Percentiles rank a stretch among this genome's conserved stretches.
Evolutionary conservation across 2,797 vertebrate species (phyloP).

Genomic region (Enteromius treurensis): DNA sequence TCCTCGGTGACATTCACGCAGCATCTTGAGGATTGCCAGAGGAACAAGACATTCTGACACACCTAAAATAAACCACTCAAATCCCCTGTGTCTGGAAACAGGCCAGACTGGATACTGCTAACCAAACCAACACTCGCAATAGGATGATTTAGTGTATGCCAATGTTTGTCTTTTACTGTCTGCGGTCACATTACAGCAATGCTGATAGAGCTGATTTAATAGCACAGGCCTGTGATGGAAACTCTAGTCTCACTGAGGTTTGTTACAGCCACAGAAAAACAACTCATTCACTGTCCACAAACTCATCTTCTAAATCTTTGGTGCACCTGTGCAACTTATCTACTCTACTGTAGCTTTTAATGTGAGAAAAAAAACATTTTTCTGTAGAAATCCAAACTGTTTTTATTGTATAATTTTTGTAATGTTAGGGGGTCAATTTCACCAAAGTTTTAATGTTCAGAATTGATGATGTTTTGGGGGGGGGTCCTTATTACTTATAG

Average conservation of each 20-base stretch:
- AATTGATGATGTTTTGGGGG: no score
- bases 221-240: neutral
- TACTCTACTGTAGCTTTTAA: neutral
- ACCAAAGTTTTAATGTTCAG: no score
- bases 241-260: neutral
- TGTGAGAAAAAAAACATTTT: no score
- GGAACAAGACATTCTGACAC: constrained; percentile 16
- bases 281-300: neutral
- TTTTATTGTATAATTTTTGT: neutral
- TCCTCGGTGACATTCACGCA: neutral
- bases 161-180: neutral
- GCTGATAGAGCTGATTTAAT: neutral
- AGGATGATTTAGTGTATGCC: no score
- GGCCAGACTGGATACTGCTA: no score
- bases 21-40: constrained; percentile 16
- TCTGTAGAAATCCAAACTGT: no score
- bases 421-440: no score
- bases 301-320: neutral
- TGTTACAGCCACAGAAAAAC: neutral
- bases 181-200: neutral
- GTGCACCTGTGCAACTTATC: neutral
- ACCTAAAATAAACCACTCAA: constrained; percentile 19
- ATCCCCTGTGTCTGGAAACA: neutral
- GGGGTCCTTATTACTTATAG: no score
- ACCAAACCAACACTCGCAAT: no score